Evolutionary conservation across 2,888 invertebrate species (phyloP).

Genomic region (Chrysotoxum bicinctum): DNA sequence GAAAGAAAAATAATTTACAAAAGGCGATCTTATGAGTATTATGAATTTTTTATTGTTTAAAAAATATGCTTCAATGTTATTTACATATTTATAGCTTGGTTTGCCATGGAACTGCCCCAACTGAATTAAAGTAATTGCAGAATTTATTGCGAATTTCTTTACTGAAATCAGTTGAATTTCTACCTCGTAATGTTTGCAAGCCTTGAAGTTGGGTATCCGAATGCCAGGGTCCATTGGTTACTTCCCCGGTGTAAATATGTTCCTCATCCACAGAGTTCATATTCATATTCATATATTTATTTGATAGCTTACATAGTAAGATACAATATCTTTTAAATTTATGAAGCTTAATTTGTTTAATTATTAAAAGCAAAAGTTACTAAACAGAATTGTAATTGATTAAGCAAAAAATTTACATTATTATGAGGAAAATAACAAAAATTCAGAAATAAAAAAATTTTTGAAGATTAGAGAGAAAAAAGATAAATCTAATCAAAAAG

Average conservation of each 20-base stretch:
- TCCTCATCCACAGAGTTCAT: neutral
- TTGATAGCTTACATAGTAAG: too few relatives aligned
- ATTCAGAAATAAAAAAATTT: too few relatives aligned
- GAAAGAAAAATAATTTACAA: neutral
- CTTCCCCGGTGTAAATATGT: constrained; percentile 7
- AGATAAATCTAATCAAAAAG: too few relatives aligned
- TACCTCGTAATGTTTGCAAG: neutral
- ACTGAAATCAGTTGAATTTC: neutral
- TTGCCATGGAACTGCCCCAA: neutral
- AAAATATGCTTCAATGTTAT: constrained; percentile 6
- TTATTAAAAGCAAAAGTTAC: too few relatives aligned
- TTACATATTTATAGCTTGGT: neutral
- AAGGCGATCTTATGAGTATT: neutral
- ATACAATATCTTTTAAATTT: too few relatives aligned
- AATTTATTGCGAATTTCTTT: neutral
- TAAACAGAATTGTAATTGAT: too few relatives aligned
- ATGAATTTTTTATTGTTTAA: neutral
- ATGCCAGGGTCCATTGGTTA: too few relatives aligned
- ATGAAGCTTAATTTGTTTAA: too few relatives aligned
- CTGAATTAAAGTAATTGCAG: neutral
- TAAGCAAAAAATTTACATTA: too few relatives aligned
- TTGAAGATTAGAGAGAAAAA: too few relatives aligned
- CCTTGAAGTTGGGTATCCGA: neutral
- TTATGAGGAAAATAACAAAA: too few relatives aligned
- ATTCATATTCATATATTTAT: too few relatives aligned